Evolutionary conservation across 2,888 invertebrate species (phyloP).

Genomic region (Trisateles emortualis): DNA sequence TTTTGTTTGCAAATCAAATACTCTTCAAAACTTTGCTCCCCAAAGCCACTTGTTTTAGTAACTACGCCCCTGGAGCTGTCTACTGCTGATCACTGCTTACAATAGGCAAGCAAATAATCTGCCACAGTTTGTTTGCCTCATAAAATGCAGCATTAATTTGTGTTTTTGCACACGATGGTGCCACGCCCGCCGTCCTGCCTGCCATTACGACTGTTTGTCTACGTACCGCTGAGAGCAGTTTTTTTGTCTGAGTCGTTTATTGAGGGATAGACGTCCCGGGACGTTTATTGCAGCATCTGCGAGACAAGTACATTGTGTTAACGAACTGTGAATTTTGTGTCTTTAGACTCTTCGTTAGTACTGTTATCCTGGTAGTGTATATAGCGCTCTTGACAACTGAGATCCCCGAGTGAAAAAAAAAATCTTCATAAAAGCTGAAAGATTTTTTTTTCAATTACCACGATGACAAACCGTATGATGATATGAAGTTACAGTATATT

Average conservation of each 20-base stretch:
- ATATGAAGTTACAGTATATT: too few species aligned
- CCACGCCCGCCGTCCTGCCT: constrained; percentile 18
- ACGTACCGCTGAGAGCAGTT: constrained; percentile 25
- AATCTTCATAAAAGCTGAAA: too few species aligned
- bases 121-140: constrained; percentile 1
- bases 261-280: constrained; percentile 17
- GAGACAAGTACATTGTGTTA: constrained; percentile 7
- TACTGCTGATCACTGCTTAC: not conserved
- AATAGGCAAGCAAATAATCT: not conserved
- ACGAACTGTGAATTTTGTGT: constrained; percentile 1
- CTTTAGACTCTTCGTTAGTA: not conserved
- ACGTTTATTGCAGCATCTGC: constrained; percentile 13
- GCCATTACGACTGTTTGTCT: constrained; percentile 40
- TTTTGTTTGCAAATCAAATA: too few species aligned
- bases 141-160: constrained; percentile 25
- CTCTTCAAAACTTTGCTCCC: too few species aligned
- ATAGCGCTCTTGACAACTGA: not conserved
- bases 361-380: not conserved
- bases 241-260: constrained; percentile 23
- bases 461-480: too few species aligned
- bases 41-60: too few species aligned
- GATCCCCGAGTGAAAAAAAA: too few species aligned
- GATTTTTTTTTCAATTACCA: too few species aligned
- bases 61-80: not conserved
- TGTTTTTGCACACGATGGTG: constrained; percentile 44